Conservation (phyloP, 2,797 vertebrate species). For the Tympanoctomys barrerae region DNA sequence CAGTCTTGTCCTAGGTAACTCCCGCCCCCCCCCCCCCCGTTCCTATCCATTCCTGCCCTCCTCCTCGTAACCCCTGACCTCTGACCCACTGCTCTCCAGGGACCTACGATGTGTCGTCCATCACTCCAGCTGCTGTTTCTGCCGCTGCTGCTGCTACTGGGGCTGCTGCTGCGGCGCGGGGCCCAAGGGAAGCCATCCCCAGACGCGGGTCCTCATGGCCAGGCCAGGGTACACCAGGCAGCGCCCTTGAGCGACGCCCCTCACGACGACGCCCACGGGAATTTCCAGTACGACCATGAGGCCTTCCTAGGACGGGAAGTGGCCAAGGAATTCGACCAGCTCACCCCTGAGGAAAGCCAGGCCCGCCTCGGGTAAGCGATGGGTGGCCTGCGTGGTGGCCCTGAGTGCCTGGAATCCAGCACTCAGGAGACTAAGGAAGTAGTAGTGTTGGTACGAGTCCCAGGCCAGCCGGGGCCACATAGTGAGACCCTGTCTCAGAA, state of each 20-base stretch:
- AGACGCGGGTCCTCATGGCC: constrained; percentile 83
- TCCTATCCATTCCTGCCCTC: neutral
- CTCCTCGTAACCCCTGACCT: neutral
- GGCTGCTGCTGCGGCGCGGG: constrained; percentile 57
- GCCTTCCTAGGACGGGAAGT: constrained; percentile 96
- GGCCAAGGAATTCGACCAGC: constrained; percentile 93
- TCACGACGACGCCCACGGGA: constrained; percentile 82
- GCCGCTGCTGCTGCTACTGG: constrained; percentile 66
- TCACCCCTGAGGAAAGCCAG: constrained; percentile 94
- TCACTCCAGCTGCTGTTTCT: constrained; percentile 70
- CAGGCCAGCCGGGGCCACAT: neutral
- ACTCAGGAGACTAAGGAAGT: neutral
- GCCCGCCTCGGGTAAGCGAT: constrained; percentile 90
- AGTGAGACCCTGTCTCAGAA: neutral
- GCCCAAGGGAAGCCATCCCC: constrained; percentile 85
- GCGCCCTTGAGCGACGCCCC: constrained; percentile 89
- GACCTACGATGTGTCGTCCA: constrained; percentile 71
- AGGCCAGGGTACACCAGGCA: constrained; percentile 90
- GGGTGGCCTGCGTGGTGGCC: neutral
- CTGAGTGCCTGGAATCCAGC: neutral
- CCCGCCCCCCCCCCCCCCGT: neutral
- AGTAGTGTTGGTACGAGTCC: neutral
- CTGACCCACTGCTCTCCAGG: constrained; percentile 30
- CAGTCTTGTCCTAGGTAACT: too few relatives aligned
- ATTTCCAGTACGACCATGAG: constrained; percentile 95